Evolutionary conservation across 92 coral and sea anemone genomes (phyloP).

Genomic region (Epizoanthus fatuus): DNA sequence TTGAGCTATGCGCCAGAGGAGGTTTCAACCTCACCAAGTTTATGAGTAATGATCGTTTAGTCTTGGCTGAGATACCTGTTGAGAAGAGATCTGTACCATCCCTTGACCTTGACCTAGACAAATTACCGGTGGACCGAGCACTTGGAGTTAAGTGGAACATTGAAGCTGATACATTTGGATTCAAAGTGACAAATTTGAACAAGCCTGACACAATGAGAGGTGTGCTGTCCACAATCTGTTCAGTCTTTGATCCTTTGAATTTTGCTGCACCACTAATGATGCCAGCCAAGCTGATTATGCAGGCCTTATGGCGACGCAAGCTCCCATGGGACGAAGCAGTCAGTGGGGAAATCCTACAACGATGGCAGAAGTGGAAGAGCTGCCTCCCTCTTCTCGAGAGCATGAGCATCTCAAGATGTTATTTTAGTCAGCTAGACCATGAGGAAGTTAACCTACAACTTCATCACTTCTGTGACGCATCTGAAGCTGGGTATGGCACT

Average conservation of each 20-base stretch:
- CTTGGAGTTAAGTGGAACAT: conserved; percentile 61
- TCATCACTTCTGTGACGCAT: conserved; percentile 64
- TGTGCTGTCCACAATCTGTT: conserved; percentile 57
- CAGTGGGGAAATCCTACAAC: conserved; percentile 49
- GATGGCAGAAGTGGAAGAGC: conserved; percentile 62
- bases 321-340: conserved; percentile 58
- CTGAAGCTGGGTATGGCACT: conserved; percentile 67
- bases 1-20: conserved; percentile 49
- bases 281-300: conserved; percentile 69
- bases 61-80: conserved; percentile 37
- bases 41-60: conserved; percentile 47
- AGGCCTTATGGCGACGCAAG: conserved; percentile 62
- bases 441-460: conserved; percentile 50
- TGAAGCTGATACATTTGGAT: conserved; percentile 67
- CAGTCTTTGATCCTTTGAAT: conserved; percentile 67
- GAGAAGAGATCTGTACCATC: conserved; percentile 48
- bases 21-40: conserved; percentile 66
- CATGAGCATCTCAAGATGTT: conserved; percentile 48
- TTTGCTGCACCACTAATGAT: conserved; percentile 69
- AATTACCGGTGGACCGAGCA: conserved; percentile 58
- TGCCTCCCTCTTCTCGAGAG: conserved; percentile 21
- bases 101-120: conserved; percentile 56
- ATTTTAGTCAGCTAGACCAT: conserved; percentile 38
- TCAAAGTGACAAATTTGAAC: conserved; percentile 51
- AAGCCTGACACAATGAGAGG: conserved; percentile 75